Evolutionary conservation across 2,113 vertebrate genomes (phyloP).

Genomic region (Acanthochromis polyacanthus): DNA sequence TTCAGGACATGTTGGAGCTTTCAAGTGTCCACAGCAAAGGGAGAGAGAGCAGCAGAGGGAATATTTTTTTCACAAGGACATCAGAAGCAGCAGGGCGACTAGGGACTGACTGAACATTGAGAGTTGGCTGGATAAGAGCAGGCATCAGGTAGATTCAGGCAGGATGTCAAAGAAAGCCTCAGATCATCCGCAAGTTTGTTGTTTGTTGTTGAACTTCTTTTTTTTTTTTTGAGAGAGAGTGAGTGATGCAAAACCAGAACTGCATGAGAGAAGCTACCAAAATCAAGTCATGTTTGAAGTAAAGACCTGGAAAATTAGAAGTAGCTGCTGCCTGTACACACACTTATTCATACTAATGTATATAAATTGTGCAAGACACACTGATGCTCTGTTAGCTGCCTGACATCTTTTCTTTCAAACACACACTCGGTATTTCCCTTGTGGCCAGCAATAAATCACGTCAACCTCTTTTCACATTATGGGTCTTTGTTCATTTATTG

Average conservation of each 20-base stretch:
- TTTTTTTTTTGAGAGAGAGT: neutral
- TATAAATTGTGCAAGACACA: neutral
- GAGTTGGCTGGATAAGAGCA: slow-evolving; percentile 26
- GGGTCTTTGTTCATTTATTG: slow-evolving; percentile 6
- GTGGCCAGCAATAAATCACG: slow-evolving; percentile 16
- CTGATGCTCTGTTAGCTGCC: neutral
- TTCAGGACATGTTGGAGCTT: slow-evolving; percentile 50
- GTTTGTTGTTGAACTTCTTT: neutral
- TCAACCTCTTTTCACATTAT: slow-evolving; percentile 8
- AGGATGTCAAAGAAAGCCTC: slow-evolving; percentile 12
- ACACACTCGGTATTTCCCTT: neutral
- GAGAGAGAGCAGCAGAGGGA: slow-evolving; percentile 45
- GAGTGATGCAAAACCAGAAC: neutral
- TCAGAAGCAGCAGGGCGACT: slow-evolving; percentile 21
- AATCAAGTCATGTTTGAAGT: no score
- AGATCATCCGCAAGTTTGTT: slow-evolving; percentile 13
- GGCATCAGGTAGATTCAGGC: slow-evolving; percentile 18
- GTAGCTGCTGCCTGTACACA: neutral
- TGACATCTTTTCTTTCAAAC: neutral
- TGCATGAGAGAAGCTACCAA: neutral
- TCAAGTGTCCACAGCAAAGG: slow-evolving; percentile 52
- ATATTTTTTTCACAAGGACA: slow-evolving; percentile 59
- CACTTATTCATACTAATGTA: neutral
- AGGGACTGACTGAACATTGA: slow-evolving; percentile 10
- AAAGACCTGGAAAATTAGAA: neutral